These are phyloP conservation scores for Camelus dromedarius DNA, from an alignment of 2,113 vertebrate species.

Conservation along the genomic window DNA sequence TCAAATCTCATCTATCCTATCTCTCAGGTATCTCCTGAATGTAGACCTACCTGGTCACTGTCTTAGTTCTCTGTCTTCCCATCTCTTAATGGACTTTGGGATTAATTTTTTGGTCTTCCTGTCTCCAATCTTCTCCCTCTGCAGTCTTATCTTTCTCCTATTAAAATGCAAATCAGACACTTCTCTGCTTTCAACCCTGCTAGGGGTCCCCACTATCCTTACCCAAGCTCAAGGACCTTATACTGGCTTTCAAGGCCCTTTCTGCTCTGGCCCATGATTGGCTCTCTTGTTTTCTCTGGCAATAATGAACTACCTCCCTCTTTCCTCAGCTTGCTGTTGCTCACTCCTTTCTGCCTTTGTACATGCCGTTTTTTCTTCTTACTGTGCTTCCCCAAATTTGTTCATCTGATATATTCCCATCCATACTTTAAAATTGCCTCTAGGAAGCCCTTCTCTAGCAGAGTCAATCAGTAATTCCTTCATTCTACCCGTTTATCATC, in stretches of 20 bases:
- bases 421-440: neutral
- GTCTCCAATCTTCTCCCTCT: neutral
- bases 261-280: neutral
- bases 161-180: neutral
- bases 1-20: neutral
- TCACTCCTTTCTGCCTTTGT: neutral
- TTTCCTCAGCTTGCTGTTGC: neutral
- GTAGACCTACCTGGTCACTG: neutral
- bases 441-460: neutral
- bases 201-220: neutral
- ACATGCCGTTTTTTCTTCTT: neutral
- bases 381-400: neutral
- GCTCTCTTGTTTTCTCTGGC: neutral
- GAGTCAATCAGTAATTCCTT: neutral
- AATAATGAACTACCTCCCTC: neutral
- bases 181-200: neutral
- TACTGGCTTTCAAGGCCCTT: neutral
- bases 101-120: neutral
- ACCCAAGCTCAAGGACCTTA: neutral
- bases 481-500: neutral
- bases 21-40: neutral
- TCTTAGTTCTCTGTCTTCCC: neutral
- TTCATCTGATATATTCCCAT: neutral
- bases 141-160: neutral
- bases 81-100: neutral